Evolutionary conservation across 2,888 invertebrate species (phyloP).

Genomic region (Capitulum mitella): DNA sequence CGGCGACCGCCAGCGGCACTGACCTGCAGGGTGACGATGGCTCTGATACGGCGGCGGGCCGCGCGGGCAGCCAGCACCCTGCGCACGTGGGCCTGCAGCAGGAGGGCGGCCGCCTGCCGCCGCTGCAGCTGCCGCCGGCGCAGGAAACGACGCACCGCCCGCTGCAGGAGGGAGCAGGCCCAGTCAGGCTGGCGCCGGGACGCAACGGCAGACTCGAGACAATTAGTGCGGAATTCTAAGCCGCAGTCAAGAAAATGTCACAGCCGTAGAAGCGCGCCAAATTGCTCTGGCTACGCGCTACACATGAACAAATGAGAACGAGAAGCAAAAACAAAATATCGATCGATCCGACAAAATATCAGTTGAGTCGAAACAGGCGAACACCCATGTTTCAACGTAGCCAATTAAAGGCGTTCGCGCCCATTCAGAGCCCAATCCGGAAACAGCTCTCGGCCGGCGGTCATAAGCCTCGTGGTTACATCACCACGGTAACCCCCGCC

Average conservation of each 20-base stretch:
- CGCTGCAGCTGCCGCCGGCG: not conserved
- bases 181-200: not conserved
- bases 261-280: not conserved
- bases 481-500: no score
- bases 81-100: not conserved
- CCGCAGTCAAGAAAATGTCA: not conserved
- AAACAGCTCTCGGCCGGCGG: no score
- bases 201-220: not conserved
- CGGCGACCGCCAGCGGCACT: no score
- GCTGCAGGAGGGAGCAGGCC: not conserved
- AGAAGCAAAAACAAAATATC: not conserved
- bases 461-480: no score
- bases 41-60: not conserved
- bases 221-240: not conserved
- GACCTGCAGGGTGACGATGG: conserved; percentile 5
- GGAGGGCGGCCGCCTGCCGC: not conserved
- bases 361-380: no score
- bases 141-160: not conserved
- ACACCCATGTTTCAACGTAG: no score
- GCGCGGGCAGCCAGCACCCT: not conserved
- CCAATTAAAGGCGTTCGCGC: no score
- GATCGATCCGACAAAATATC: no score
- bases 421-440: no score
- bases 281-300: not conserved
- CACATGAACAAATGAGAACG: not conserved